Conservation (phyloP, 2,113 vertebrate species). For the Polypterus senegalus region DNA sequence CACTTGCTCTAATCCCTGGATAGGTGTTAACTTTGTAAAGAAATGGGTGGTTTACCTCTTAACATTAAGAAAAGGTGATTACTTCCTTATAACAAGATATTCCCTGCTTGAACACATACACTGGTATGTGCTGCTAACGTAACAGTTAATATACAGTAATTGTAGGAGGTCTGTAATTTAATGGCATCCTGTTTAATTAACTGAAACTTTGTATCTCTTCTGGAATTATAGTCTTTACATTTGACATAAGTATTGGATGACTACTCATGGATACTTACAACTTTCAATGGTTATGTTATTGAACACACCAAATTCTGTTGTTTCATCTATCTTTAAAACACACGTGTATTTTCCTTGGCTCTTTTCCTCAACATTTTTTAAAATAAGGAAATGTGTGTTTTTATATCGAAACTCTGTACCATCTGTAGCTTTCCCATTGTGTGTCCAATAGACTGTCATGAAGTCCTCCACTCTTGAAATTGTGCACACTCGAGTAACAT, state of each 20-base stretch:
- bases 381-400: not conserved
- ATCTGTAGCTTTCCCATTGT: not conserved
- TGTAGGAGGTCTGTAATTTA: not conserved
- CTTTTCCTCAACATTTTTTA: not conserved
- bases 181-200: not conserved
- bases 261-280: not conserved
- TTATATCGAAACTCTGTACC: not conserved
- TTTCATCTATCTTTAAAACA: not conserved
- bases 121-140: no score
- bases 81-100: no score
- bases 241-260: not conserved
- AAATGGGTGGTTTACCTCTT: no score
- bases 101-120: no score
- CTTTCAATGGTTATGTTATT: not conserved
- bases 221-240: not conserved
- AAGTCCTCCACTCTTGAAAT: not conserved
- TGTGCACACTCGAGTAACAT: not conserved
- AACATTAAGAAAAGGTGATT: no score
- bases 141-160: not conserved
- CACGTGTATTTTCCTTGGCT: not conserved
- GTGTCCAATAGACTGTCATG: not conserved
- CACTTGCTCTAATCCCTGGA: no score
- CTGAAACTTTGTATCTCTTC: not conserved
- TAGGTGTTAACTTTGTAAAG: no score
- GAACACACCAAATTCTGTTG: not conserved